Base-by-base conservation (phyloP, 2,113 vertebrate species). In the Labeo catla region DNA sequence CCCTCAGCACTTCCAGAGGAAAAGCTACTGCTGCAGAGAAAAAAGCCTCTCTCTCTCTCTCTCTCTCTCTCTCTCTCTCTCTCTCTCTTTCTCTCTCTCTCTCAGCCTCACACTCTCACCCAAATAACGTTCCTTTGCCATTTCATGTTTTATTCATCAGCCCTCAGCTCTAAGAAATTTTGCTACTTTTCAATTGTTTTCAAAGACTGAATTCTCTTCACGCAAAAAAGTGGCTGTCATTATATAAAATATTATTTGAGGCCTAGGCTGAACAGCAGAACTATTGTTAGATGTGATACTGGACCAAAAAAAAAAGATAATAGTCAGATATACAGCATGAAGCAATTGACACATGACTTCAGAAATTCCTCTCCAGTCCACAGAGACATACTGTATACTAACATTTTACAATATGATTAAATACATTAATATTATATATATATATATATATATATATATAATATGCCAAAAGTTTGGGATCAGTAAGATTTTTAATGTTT, bases 71-170 rank as follows among this genome's bases (percentile, higher is more conserved):
- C 70, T 90, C 82, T 87, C 52, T 77, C 21, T 43, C 72, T 90
- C 81, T 86, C 52, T 76, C 54, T 49, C 86, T 63, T 12, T 21
- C 28, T 28, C 28, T 28, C 28, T 28, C 16, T 23, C 70, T 90
- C 82, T 87, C 52, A 65, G 43, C 45, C 87, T 78, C 74, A 34
- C 74, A 16, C 61, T 49, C 76, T 72, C 66, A 78, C 39, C 80
- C 86, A 68, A 88, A 83, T 88, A 66, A 87, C 82, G 88, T 81
- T 84, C 76, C 89, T 92, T 94, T 93, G 92, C 89, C 91, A 93
- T 92, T 85, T 87, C 13, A 84, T 93, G 88, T 91, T 92, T 93
- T 92, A 93, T 95, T 92, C 88, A 94, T 91, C 84, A 74, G 34
- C 70, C 65, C 68, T 81, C 79, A 52, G 49, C 66, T 91, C 90